A percentile compares a stretch with the other conserved stretches of the same genome.
Conservation (phyloP, 2,888 invertebrate genomes). For the Heliconius cydno region DNA sequence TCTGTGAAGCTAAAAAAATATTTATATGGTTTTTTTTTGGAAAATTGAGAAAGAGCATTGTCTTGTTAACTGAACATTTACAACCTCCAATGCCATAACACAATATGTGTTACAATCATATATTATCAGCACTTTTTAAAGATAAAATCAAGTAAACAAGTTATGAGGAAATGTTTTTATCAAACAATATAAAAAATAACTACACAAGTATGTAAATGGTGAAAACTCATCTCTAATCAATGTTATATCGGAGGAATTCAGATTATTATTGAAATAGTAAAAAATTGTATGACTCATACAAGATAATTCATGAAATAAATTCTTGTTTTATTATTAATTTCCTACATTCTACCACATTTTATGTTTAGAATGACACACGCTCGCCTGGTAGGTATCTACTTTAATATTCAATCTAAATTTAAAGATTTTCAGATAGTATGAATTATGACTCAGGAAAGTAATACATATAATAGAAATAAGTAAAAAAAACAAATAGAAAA, state of each 20-base stretch:
- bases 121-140: slow-evolving; percentile 1
- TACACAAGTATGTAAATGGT: not conserved
- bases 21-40: not conserved
- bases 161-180: slow-evolving; percentile 5
- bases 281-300: not conserved
- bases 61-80: slow-evolving; percentile 1
- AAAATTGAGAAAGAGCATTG: not conserved
- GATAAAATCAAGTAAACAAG: slow-evolving; percentile 15
- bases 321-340: no score
- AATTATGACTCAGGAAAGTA: no score
- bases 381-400: no score
- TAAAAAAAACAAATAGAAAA: no score
- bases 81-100: slow-evolving; percentile 1
- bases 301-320: no score
- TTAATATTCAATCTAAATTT: no score
- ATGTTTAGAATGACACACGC: no score
- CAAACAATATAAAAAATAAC: not conserved
- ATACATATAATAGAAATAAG: no score
- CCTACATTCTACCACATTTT: no score
- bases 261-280: not conserved
- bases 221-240: not conserved
- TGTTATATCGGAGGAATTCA: not conserved
- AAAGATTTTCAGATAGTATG: no score
- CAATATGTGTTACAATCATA: not conserved
- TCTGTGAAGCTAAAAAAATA: no score